Percentiles rank a stretch among this genome's conserved stretches.
Conservation (phyloP, 1,140 invertebrate genomes). For the Pseudobourletiella spinata region DNA sequence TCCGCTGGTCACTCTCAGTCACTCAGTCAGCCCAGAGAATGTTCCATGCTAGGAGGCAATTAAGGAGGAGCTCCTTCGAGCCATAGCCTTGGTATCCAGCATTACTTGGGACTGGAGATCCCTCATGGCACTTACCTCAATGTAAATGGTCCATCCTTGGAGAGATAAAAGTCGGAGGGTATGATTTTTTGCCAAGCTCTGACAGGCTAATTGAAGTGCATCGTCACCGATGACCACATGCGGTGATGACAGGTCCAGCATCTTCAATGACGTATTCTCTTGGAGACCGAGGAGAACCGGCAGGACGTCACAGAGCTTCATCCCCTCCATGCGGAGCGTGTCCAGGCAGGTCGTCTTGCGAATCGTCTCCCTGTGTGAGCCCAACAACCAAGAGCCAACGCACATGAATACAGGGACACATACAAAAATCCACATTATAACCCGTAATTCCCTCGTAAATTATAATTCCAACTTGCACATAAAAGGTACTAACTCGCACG, state of each 20-base stretch:
- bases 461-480: neutral
- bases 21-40: no score
- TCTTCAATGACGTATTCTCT: constrained; percentile 47
- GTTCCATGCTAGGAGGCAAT: no score
- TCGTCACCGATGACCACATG: constrained; percentile 48
- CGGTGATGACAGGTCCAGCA: constrained; percentile 48
- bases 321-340: constrained; percentile 47
- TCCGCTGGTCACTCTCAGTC: no score
- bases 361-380: constrained; percentile 39
- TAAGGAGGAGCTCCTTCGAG: no score
- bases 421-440: neutral
- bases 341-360: constrained; percentile 45
- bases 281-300: constrained; percentile 47
- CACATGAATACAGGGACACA: neutral
- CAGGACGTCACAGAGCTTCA: constrained; percentile 44
- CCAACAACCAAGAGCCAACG: no score
- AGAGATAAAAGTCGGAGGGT: constrained; percentile 47
- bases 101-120: no score
- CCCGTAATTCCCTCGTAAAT: neutral
- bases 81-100: no score
- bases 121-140: no score
- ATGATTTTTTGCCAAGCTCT: constrained; percentile 46
- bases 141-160: constrained; percentile 50
- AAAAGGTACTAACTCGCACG: no score
- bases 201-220: constrained; percentile 46